Percentiles rank a stretch among this genome's conserved stretches.
Evolutionary conservation across 2,888 invertebrate species (phyloP).

Genomic region (Spatulosminthurus flaviceps): DNA sequence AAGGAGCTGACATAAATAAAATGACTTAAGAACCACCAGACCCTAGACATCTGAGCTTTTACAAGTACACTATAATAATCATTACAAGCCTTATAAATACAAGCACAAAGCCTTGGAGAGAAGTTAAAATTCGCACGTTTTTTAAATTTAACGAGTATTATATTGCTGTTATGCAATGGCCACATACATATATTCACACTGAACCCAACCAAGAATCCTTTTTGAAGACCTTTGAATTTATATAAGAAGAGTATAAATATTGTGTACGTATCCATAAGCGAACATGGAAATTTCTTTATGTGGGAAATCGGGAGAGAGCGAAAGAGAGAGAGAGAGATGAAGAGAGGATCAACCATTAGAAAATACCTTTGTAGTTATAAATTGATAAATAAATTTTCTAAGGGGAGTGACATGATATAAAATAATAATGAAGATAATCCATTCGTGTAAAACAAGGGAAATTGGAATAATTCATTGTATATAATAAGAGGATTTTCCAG

Average conservation of each 20-base stretch:
- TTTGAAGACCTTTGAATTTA: too few relatives aligned
- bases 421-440: constrained; percentile 44
- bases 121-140: neutral
- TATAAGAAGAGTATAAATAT: too few relatives aligned
- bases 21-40: neutral
- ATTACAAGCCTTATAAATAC: constrained; percentile 2
- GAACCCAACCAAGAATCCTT: too few relatives aligned
- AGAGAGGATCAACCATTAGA: neutral
- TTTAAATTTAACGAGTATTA: neutral
- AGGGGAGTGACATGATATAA: neutral
- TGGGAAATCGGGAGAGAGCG: too few relatives aligned
- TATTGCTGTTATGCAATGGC: neutral
- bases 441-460: neutral
- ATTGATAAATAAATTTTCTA: neutral
- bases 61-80: too few relatives aligned
- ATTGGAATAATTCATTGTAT: neutral
- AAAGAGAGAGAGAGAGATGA: too few relatives aligned
- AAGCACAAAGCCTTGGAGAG: neutral
- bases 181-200: too few relatives aligned
- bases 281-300: too few relatives aligned
- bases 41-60: neutral
- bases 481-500: neutral
- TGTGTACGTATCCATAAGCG: too few relatives aligned
- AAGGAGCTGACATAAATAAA: constrained; percentile 3
- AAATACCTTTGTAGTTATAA: constrained; percentile 20